Base-by-base conservation (phyloP, 2,888 invertebrate species). In the Rhodophaea formosa region DNA sequence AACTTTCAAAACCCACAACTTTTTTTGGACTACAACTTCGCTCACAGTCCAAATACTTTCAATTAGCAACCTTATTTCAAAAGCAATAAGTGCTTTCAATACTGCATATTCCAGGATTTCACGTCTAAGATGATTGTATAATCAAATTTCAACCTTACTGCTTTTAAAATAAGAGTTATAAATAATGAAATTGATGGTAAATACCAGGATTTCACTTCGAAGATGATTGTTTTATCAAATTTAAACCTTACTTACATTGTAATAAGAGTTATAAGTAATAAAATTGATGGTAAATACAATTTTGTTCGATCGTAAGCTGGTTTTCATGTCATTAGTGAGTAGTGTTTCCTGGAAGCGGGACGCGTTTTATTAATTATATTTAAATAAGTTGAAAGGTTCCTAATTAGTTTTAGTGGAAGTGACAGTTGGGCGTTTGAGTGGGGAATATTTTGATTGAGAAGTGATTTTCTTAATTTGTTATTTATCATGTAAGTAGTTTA, bases 1-100 rank as follows among this genome's bases (percentile, higher is more conserved):
- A 57, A 52, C 47, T 3, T 29, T 16, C 16, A 8, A 14, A 52
- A 60, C 35, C 56, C n/a, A 55, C 64, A 68, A 68, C 69, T 76
- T 73, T 66, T n/a, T 69, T 49, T 12, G 39, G 3, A 39, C n/a
- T 12, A 39, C 39, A n/a, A 39, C 23, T 12, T 39, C 10, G 12
- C 12, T 39, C 39, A n/a, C n/a, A 6, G 12, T 12, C 0, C 0
- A 51, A 64, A 61, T 57, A 16, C n/a, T 3, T 10, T 30, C 35
- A 1, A 51, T 17, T 39, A 16, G 16, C 12, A 35, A 51, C 51
- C 51, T 15, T 51, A 51, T 35, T 51, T 7, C 0, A 8, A 10
- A 17, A 32, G 8, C 0, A 7, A 8, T 15, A 32, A 49, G 32
- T 14, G 7, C 6, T 39, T 39, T 12, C 12, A 8, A 12, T 5